These are phyloP conservation scores for Moxostoma hubbsi DNA, from an alignment of 2,797 vertebrate genomes.

Conservation along the genomic window DNA sequence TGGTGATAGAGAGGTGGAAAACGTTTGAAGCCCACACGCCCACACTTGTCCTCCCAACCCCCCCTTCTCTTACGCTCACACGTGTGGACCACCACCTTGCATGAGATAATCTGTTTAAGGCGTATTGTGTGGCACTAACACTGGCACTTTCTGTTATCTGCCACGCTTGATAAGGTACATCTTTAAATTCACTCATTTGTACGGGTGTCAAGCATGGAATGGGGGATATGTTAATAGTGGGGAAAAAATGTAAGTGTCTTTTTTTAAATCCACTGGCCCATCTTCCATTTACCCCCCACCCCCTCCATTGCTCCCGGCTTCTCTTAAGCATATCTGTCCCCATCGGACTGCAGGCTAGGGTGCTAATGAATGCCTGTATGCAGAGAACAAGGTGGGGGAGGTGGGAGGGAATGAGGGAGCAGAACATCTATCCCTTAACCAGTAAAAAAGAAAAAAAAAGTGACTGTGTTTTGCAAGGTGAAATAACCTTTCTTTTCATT, in stretches of 20 bases:
- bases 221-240: constrained; percentile 88
- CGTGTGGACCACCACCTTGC: constrained; percentile 67
- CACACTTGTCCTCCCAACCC: constrained; percentile 11
- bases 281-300: constrained; percentile 71
- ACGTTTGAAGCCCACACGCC: constrained; percentile 77
- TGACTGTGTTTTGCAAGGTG: constrained; percentile 80
- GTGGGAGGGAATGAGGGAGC: constrained; percentile 57
- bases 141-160: constrained; percentile 91
- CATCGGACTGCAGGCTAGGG: constrained; percentile 64
- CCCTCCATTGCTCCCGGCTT: constrained; percentile 21
- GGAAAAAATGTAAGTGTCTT: constrained; percentile 75
- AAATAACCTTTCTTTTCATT: constrained; percentile 88
- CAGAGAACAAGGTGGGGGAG: constrained; percentile 70
- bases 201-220: constrained; percentile 81
- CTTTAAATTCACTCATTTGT: constrained; percentile 93
- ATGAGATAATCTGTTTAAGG: constrained; percentile 85
- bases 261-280: constrained; percentile 70
- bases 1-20: constrained; percentile 79
- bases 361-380: constrained; percentile 64
- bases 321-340: constrained; percentile 50
- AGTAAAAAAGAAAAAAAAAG: constrained; percentile 67
- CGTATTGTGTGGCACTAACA: constrained; percentile 89
- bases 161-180: constrained; percentile 92
- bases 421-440: constrained; percentile 74
- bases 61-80: constrained; percentile 35